Evolutionary conservation across 2,888 invertebrate species (phyloP).

Genomic region (Cephalotes varians): DNA sequence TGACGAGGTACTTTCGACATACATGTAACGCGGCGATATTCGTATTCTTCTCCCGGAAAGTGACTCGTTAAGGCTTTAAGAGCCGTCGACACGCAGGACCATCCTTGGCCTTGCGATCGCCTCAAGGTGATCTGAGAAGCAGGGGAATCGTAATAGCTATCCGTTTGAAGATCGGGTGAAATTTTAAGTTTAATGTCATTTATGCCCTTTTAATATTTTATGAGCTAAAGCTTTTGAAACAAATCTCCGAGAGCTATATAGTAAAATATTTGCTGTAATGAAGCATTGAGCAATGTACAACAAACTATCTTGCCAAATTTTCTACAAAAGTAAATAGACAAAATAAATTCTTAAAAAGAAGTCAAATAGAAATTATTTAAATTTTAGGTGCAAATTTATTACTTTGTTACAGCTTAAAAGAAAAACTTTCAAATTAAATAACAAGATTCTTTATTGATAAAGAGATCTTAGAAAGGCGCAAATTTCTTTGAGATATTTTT

Average conservation of each 20-base stretch:
- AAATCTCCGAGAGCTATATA: not conserved
- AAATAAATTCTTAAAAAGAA: not conserved
- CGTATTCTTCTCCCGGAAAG: slow-evolving; percentile 63
- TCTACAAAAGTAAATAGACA: not conserved
- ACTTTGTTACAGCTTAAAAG: no score
- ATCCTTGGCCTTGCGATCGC: slow-evolving; percentile 10
- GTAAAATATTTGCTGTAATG: not conserved
- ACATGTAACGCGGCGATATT: slow-evolving; percentile 53
- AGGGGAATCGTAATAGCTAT: slow-evolving; percentile 1
- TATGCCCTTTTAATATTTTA: not conserved
- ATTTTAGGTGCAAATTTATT: no score
- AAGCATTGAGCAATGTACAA: not conserved
- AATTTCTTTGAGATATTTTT: no score
- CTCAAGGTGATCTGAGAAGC: not conserved
- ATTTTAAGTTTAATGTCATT: not conserved
- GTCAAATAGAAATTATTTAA: no score
- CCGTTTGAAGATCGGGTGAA: not conserved
- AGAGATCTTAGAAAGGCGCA: no score
- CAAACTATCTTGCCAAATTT: not conserved
- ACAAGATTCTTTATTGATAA: not conserved
- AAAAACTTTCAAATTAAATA: not conserved
- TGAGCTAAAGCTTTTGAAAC: not conserved
- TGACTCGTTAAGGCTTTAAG: slow-evolving; percentile 63
- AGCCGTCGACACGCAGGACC: slow-evolving; percentile 34
- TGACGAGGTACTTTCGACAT: slow-evolving; percentile 76